These are phyloP conservation scores for Alauda arvensis DNA, from an alignment of 2,797 vertebrate species.

Conservation along the genomic window DNA sequence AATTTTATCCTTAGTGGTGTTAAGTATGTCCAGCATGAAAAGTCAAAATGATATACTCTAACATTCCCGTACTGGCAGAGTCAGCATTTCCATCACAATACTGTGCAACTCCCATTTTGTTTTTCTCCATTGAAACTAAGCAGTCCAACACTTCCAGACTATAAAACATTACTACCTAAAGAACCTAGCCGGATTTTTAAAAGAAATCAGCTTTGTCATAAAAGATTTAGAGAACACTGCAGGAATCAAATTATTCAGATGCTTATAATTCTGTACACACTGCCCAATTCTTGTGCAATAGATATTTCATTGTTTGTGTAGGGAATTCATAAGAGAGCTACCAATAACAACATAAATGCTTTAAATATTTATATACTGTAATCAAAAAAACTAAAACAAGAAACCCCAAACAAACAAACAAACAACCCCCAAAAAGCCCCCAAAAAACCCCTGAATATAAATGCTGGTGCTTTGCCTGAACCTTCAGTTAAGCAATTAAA, in stretches of 20 bases:
- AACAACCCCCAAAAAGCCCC: not conserved
- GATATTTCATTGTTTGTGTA: not conserved
- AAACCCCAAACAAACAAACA: too few relatives aligned
- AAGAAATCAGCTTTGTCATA: not conserved
- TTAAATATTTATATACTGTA: not conserved
- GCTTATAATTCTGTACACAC: not conserved
- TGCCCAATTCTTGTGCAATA: not conserved
- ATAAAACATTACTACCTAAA: not conserved
- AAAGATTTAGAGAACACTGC: not conserved
- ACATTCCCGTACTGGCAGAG: not conserved
- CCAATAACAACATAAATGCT: not conserved
- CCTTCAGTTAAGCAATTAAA: not conserved
- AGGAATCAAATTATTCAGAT: not conserved
- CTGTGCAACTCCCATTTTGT: not conserved
- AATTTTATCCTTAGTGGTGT: conserved; percentile 35
- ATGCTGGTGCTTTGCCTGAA: not conserved
- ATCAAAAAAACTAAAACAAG: not conserved
- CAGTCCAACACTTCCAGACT: not conserved
- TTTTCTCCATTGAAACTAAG: not conserved
- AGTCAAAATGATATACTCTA: conserved; percentile 5
- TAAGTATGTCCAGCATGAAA: conserved; percentile 26
- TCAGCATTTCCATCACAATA: not conserved
- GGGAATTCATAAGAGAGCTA: not conserved
- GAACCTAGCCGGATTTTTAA: not conserved
- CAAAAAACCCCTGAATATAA: not conserved